Conservation (phyloP, 2,797 vertebrate species). For the Odontamblyopus lacepedii region DNA sequence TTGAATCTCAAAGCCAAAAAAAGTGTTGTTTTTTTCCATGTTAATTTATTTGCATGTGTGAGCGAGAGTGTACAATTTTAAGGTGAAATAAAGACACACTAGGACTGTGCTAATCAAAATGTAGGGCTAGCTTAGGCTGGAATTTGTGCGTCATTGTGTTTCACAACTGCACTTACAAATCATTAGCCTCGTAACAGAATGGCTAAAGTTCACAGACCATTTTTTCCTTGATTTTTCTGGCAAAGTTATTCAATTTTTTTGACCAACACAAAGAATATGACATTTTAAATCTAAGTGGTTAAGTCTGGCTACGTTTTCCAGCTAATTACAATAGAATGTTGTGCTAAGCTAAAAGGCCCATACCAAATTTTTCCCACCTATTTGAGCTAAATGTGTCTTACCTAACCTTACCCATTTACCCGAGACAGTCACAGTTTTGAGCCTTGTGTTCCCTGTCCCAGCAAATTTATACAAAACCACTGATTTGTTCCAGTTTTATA, state of each 20-base stretch:
- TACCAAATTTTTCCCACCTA: too few relatives aligned
- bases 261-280: not conserved
- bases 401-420: too few relatives aligned
- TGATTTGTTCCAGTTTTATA: too few relatives aligned
- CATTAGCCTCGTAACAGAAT: not conserved
- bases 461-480: too few relatives aligned
- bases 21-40: conserved; percentile 58
- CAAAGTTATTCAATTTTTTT: not conserved
- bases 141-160: conserved; percentile 62
- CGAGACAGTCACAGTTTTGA: too few relatives aligned
- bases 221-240: not conserved
- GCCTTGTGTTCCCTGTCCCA: too few relatives aligned
- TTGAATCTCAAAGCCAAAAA: conserved; percentile 61
- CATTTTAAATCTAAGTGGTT: too few relatives aligned
- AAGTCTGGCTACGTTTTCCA: too few relatives aligned
- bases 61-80: conserved; percentile 35
- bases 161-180: conserved; percentile 7
- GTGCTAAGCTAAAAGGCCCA: not conserved
- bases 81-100: conserved; percentile 35
- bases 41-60: conserved; percentile 79
- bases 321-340: not conserved
- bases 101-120: conserved; percentile 37
- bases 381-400: too few relatives aligned
- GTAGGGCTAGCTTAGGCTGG: conserved; percentile 42
- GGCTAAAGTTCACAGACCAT: not conserved